Conservation (phyloP, 2,888 invertebrate genomes). For the Meteorus cinctellus region DNA sequence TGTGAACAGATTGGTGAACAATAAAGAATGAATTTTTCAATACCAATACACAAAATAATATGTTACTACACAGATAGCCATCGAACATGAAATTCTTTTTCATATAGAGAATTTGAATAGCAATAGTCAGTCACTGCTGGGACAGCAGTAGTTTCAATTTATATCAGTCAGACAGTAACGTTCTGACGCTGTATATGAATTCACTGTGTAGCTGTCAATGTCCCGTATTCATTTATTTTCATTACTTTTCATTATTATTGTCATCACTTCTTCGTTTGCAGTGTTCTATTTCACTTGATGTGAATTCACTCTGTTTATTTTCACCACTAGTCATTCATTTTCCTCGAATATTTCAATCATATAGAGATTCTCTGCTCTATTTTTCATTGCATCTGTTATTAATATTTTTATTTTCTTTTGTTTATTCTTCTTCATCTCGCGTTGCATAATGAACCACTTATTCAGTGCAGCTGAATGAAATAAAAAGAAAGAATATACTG, state of each 20-base stretch:
- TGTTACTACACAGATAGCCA: neutral
- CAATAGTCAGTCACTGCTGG: slow-evolving; percentile 3
- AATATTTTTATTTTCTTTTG: neutral
- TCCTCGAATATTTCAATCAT: too few species aligned
- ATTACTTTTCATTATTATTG: neutral
- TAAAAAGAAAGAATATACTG: slow-evolving; percentile 7
- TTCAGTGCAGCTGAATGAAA: neutral
- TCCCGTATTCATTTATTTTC: neutral
- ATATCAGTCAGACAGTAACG: slow-evolving; percentile 8
- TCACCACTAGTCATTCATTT: neutral
- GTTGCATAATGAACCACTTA: neutral
- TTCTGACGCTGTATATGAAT: neutral
- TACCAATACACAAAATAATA: neutral
- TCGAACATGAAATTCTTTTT: neutral
- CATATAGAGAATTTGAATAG: neutral
- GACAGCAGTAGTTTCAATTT: neutral
- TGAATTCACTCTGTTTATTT: slow-evolving; percentile 1
- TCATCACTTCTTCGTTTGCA: neutral
- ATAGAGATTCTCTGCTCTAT: too few species aligned
- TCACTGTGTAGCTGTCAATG: neutral
- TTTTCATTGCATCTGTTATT: neutral
- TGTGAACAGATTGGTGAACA: neutral
- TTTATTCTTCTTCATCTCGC: neutral
- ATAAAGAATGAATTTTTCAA: neutral
- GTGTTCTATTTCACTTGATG: neutral